Conservation (phyloP, 2,888 invertebrate species). For the Caprella mutica region DNA sequence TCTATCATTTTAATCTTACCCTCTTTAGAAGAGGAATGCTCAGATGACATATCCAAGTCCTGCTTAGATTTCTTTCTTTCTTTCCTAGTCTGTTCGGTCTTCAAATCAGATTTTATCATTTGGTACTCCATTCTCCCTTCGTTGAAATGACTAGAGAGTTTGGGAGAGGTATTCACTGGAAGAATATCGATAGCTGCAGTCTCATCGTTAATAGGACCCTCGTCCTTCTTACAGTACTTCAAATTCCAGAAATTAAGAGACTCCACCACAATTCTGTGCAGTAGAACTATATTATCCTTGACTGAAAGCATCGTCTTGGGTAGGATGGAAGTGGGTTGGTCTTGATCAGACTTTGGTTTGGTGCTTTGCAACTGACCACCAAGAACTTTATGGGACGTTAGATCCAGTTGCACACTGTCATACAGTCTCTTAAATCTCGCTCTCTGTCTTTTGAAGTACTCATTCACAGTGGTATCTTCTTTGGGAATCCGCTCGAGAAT, state of each 20-base stretch:
- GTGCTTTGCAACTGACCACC: not conserved
- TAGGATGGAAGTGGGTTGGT: not conserved
- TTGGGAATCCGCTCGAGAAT: slow-evolving; percentile 21
- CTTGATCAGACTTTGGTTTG: not conserved
- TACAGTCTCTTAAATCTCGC: slow-evolving; percentile 20
- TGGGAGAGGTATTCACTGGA: no score
- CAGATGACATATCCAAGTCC: no score
- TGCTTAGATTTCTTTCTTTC: no score
- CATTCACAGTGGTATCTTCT: not conserved
- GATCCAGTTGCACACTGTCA: slow-evolving; percentile 11
- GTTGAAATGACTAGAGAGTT: no score
- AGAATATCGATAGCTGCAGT: no score
- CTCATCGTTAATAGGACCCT: no score
- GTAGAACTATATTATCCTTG: slow-evolving; percentile 51
- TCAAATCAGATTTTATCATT: no score
- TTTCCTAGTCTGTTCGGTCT: no score
- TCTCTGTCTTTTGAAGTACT: slow-evolving; percentile 15
- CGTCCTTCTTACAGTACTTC: no score
- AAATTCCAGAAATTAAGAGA: slow-evolving; percentile 62
- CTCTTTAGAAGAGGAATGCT: no score
- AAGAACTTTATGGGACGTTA: not conserved
- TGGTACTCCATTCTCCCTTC: no score
- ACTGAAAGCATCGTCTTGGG: slow-evolving; percentile 38
- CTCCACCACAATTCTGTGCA: slow-evolving; percentile 57
- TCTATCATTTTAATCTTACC: no score